Evolutionary conservation across 2,113 vertebrate species (phyloP).

Genomic region (Aptenodytes patagonicus): DNA sequence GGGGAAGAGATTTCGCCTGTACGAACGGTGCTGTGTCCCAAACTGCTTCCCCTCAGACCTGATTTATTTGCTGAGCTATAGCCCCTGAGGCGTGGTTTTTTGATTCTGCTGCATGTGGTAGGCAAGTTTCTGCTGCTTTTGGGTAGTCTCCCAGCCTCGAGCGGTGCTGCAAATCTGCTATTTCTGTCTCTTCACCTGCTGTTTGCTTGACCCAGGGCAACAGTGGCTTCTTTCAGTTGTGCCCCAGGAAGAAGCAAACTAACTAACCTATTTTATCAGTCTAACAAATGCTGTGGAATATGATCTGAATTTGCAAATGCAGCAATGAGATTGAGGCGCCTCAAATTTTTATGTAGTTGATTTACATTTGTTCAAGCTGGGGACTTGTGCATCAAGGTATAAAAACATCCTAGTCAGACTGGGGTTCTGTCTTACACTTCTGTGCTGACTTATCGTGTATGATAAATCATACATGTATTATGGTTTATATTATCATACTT

Average conservation of each 20-base stretch:
- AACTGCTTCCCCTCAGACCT: not conserved
- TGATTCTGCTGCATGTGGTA: not conserved
- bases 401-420: not conserved
- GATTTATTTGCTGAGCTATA: not conserved
- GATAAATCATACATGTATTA: not conserved
- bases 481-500: not conserved
- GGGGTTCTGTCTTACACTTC: not conserved
- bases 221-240: not conserved
- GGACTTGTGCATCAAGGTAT: not conserved
- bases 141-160: not conserved
- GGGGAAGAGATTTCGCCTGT: not conserved
- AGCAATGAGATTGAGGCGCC: not conserved
- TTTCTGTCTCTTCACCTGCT: not conserved
- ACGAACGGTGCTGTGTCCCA: not conserved
- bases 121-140: not conserved
- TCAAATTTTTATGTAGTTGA: not conserved
- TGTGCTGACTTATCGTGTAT: not conserved
- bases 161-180: not conserved
- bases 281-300: not conserved
- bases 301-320: not conserved
- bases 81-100: not conserved
- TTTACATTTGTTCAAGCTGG: not conserved
- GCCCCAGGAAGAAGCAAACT: not conserved
- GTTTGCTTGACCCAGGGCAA: not conserved
- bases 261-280: not conserved